phyloP scores from a whole-genome alignment of 2,797 vertebrate genomes.

The Myotis myotis region DNA sequence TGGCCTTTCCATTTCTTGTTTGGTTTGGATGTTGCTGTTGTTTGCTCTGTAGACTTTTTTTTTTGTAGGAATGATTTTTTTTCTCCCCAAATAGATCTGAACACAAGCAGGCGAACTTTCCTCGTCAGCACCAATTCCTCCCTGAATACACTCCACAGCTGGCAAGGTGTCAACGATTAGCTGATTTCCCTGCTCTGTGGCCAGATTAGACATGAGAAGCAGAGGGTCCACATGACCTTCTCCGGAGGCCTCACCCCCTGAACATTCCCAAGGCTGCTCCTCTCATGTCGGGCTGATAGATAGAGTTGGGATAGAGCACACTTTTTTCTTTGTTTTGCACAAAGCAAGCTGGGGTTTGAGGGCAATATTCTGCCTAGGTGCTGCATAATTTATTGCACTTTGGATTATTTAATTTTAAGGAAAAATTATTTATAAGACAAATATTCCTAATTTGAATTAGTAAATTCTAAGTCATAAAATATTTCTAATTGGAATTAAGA shows the following conservation, averaged over 20 bases:
- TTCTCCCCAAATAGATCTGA: background rate
- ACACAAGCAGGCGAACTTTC: slow-evolving; percentile 17
- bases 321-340: background rate
- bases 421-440: slow-evolving; percentile 25
- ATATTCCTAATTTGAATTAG: slow-evolving; percentile 27
- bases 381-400: background rate
- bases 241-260: background rate
- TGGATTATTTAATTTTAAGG: slow-evolving; percentile 22
- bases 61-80: slow-evolving; percentile 1
- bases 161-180: fast-evolving
- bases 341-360: background rate
- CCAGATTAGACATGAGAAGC: background rate
- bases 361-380: background rate
- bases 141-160: background rate
- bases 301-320: background rate
- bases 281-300: background rate
- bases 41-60: slow-evolving; percentile 50
- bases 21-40: slow-evolving; percentile 39
- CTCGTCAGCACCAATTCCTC: slow-evolving; percentile 15
- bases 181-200: slow-evolving; percentile 12
- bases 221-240: background rate
- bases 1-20: slow-evolving; percentile 59
- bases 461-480: slow-evolving; percentile 21
- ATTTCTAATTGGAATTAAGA: slow-evolving; percentile 12
- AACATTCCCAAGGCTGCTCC: background rate